Evolutionary conservation across 2,113 vertebrate species (phyloP).

Genomic region (Tragulus kanchil): DNA sequence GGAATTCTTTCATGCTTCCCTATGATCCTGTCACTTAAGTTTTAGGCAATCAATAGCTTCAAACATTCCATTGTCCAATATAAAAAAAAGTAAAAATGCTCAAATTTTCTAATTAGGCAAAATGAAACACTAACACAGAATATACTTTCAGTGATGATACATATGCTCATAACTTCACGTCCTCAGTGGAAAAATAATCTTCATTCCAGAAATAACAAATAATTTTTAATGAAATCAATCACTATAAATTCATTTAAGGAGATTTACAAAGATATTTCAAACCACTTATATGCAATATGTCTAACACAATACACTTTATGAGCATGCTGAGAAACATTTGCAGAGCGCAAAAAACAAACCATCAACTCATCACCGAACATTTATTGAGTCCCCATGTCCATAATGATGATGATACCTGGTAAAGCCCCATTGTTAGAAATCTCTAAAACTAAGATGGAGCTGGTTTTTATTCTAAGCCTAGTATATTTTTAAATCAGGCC

Average conservation of each 20-base stretch:
- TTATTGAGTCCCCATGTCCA: not conserved
- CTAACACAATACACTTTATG: not conserved
- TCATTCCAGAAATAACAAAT: slow-evolving; percentile 19
- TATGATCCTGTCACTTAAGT: not conserved
- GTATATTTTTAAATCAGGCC: slow-evolving; percentile 82
- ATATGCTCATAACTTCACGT: not conserved
- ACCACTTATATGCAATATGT: not conserved
- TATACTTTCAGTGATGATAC: not conserved
- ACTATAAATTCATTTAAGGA: not conserved
- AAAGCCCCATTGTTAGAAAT: not conserved
- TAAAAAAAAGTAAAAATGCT: not conserved
- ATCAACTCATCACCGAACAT: not conserved
- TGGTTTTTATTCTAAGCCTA: slow-evolving; percentile 55
- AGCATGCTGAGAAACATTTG: not conserved
- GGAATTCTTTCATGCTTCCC: not conserved
- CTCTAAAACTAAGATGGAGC: slow-evolving; percentile 30
- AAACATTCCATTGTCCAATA: not conserved
- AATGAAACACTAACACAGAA: not conserved
- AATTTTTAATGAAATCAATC: not conserved
- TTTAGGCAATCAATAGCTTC: not conserved
- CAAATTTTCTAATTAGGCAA: slow-evolving; percentile 24
- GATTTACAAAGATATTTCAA: not conserved
- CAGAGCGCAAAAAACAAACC: not conserved
- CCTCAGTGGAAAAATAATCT: not conserved
- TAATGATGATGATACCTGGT: not conserved